Evolutionary conservation across 1,140 invertebrate genomes (phyloP), one percentile per base, ranked within the genome.

Genomic region (Scaptomyza hsui): DNA sequence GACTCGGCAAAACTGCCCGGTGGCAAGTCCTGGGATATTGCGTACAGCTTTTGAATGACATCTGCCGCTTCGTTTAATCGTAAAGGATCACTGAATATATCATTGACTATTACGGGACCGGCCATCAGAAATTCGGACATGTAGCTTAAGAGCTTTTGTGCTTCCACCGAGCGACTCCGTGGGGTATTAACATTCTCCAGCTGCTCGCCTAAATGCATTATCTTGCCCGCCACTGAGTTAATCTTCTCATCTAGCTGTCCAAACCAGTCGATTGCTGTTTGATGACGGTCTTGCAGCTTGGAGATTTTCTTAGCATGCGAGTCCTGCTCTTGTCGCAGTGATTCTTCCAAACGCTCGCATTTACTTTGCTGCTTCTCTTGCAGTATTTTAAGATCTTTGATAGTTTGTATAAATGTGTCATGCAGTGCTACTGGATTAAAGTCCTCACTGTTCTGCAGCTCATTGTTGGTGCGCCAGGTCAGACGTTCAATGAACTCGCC

Each of bases 401-500:
- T 98, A 4, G 97, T 96, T 92, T 97, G 96, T 41, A 97, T 94
- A 93, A 99, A 99, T 37, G 97, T 97, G 77, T 97, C 96, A 88
- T 98, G 96, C 52, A 99, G 94, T 75, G 94, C 94, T 82, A 95
- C 93, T 0, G 96, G 95, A 91, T 96, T 95, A 82, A 97, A 96
- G 55, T 92, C 95, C 53, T 96, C 93, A 55, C 93, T 93, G 21
- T 93, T 94, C 15, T 93, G 94, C 29, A 94, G 94, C 85, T 97
- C 96, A 70, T 95, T 95, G 75, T 97, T 96, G 35, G 97, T 97
- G 86, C 97, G 94, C 95, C 98, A 98, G 61, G 98, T 98, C 73
- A 99, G 92, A 61, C 98, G 93, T 92, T 99, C 98, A 1, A 99
- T 98, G 94, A 99, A 99, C 88, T 99, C 98, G 92, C 98, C 96